These are phyloP conservation scores for Mugil cephalus DNA, from an alignment of 2,113 vertebrate species.

Conservation along the genomic window DNA sequence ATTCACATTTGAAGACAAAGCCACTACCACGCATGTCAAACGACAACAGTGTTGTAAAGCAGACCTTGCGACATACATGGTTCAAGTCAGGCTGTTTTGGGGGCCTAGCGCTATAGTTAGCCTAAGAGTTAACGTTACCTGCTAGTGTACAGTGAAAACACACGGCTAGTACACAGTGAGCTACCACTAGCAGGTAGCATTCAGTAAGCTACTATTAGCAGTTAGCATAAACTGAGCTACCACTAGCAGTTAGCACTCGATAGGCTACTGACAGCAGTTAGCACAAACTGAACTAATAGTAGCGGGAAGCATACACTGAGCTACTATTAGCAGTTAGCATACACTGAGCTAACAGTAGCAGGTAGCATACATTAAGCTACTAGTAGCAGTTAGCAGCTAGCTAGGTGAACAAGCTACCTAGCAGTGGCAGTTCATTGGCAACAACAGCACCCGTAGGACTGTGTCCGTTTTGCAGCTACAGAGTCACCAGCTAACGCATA, in stretches of 20 bases:
- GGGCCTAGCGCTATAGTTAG: conserved; percentile 70
- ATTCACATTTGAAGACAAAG: neutral
- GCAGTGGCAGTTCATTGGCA: conserved; percentile 33
- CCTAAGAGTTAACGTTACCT: conserved; percentile 54
- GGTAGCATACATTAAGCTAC: too few species aligned
- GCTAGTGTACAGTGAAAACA: conserved; percentile 61
- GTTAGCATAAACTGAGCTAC: too few species aligned
- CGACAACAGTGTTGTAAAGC: neutral
- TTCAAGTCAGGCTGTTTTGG: conserved; percentile 42
- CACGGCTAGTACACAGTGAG: conserved; percentile 26
- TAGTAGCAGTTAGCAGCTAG: conserved; percentile 38
- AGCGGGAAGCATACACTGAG: too few species aligned
- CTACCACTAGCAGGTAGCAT: conserved; percentile 40
- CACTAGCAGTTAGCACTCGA: too few species aligned
- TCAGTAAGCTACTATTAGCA: too few species aligned
- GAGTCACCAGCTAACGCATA: neutral
- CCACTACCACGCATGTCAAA: neutral
- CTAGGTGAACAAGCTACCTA: conserved; percentile 28
- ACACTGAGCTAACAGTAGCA: conserved; percentile 15
- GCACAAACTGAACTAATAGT: too few species aligned
- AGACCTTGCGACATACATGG: neutral
- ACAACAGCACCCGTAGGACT: neutral
- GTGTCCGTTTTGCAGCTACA: neutral
- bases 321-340: conserved; percentile 42
- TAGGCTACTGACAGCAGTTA: too few species aligned